A percentile compares a stretch with the other conserved stretches of the same genome.
Evolutionary conservation across 2,797 vertebrate genomes (phyloP).

Genomic region (Hemitrygon akajei): DNA sequence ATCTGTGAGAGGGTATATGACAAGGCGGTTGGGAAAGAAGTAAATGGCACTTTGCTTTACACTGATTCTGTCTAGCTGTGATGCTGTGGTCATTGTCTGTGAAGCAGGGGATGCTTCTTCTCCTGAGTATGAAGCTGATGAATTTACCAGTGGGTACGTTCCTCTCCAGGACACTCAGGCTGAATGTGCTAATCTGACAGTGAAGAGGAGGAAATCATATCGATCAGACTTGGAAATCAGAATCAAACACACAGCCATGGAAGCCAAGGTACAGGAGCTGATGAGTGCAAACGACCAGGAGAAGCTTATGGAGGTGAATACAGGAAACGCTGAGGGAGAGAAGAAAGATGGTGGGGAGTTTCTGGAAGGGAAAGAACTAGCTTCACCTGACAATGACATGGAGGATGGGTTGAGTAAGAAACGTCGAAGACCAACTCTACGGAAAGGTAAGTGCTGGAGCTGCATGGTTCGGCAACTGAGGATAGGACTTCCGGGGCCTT

Average conservation of each 20-base stretch:
- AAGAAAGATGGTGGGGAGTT: background rate
- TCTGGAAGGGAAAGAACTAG: background rate
- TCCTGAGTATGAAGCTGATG: background rate
- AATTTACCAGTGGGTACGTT: background rate
- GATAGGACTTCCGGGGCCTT: too few species aligned
- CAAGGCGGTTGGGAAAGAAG: background rate
- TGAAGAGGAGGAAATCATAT: background rate
- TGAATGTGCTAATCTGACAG: conserved; percentile 19
- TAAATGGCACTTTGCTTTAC: background rate
- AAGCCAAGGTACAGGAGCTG: background rate
- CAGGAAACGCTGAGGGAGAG: background rate
- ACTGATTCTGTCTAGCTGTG: background rate
- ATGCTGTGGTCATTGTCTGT: background rate
- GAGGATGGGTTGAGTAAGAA: conserved; percentile 18
- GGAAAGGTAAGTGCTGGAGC: background rate
- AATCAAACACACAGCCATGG: background rate
- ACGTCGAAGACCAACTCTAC: conserved; percentile 34
- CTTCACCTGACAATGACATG: background rate
- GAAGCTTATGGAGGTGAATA: background rate
- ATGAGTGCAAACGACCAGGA: background rate
- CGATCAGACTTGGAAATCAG: background rate
- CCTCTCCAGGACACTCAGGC: background rate
- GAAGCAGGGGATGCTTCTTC: background rate
- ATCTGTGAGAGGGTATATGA: background rate
- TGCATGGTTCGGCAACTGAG: too few species aligned